phyloP scores from a whole-genome alignment of 1,140 invertebrate species.

The Listronotus bonariensis region DNA sequence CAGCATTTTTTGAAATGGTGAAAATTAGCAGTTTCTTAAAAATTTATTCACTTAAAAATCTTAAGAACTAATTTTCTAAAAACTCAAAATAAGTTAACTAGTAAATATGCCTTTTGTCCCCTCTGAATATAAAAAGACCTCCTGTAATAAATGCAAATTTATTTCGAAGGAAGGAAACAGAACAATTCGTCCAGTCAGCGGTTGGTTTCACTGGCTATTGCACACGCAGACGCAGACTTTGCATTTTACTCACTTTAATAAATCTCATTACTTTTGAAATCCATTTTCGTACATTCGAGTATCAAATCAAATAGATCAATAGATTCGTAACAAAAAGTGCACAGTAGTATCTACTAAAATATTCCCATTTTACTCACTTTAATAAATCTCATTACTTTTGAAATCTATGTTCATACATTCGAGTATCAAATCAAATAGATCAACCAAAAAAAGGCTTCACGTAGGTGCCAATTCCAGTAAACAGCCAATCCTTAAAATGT shows the following conservation, averaged over 20 bases:
- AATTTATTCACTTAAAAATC: too few relatives aligned
- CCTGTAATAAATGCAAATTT: slow-evolving; percentile 37
- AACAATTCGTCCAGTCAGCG: slow-evolving; percentile 40
- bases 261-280: slow-evolving; percentile 1
- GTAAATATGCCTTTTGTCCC: too few relatives aligned
- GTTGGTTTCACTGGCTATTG: slow-evolving; percentile 27
- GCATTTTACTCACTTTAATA: slow-evolving; percentile 14
- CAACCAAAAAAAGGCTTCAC: too few relatives aligned
- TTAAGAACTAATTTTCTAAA: too few relatives aligned
- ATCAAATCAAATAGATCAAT: not conserved
- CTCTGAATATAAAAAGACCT: not conserved
- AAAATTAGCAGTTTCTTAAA: too few relatives aligned
- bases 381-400: slow-evolving; percentile 2
- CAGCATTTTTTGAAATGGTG: too few relatives aligned
- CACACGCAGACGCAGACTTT: slow-evolving; percentile 23
- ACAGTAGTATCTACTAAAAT: too few relatives aligned
- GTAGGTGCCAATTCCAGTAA: too few relatives aligned
- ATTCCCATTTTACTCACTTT: slow-evolving; percentile 16
- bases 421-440: not conserved
- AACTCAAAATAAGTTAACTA: too few relatives aligned
- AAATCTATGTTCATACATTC: not conserved
- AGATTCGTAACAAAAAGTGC: too few relatives aligned
- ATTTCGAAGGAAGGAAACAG: slow-evolving; percentile 37
- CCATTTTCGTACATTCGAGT: not conserved
- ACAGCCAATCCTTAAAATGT: too few relatives aligned